phyloP scores from a whole-genome alignment of 2,888 invertebrate species.

The Apotomis turbidana region DNA sequence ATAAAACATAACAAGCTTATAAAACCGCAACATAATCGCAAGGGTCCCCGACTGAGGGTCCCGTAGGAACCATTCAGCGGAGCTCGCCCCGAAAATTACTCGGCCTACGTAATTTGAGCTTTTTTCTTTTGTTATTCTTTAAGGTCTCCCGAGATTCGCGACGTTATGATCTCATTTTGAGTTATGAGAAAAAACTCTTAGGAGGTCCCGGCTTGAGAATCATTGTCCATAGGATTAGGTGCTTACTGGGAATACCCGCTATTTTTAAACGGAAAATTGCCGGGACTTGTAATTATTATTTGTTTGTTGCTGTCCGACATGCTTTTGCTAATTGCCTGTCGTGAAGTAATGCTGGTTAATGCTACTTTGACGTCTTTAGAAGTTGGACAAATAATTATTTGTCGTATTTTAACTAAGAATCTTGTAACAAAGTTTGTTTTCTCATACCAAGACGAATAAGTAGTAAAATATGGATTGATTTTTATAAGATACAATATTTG shows the following conservation, averaged over 20 bases:
- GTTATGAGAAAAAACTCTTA: constrained; percentile 81
- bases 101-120: constrained; percentile 78
- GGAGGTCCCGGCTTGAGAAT: constrained; percentile 70
- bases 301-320: constrained; percentile 35
- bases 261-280: constrained; percentile 43
- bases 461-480: too few species aligned
- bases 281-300: constrained; percentile 38
- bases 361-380: constrained; percentile 10
- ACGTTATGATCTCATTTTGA: constrained; percentile 83
- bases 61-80: constrained; percentile 73
- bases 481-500: not conserved
- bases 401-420: not conserved
- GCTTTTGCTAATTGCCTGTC: constrained; percentile 35
- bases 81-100: constrained; percentile 81
- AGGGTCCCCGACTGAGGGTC: constrained; percentile 68
- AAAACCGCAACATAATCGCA: constrained; percentile 79
- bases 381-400: not conserved
- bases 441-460: not conserved
- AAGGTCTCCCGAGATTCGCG: constrained; percentile 76
- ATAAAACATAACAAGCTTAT: constrained; percentile 82
- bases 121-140: constrained; percentile 81
- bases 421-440: not conserved
- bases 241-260: constrained; percentile 58
- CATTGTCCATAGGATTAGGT: constrained; percentile 77
- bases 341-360: constrained; percentile 12